Base-by-base conservation (phyloP, 2,113 vertebrate species). In the Xiphorhynchus elegans region DNA sequence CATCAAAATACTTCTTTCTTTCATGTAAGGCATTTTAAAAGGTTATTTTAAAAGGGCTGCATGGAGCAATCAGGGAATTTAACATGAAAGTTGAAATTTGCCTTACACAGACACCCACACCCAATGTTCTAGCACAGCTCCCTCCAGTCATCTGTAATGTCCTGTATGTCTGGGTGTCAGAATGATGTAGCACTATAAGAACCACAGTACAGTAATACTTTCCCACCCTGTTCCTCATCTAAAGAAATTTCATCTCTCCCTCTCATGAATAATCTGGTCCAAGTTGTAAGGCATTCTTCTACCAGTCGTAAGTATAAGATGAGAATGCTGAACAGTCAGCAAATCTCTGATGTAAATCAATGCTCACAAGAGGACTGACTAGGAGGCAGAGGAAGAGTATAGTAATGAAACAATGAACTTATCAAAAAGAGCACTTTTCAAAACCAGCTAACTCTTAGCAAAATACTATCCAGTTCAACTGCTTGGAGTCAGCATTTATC, bases 261-360 rank as follows among this genome's bases (percentile, higher is more conserved):
- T 96, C 74, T 92, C 81, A 88, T 55, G 37, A 97, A 82, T 97
- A 97, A 96, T 95, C 69, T 92, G 77, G 96, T 93, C 78, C 93
- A 95, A 96, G 63, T 52, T 97, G 93, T 46, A 63, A 60, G 64
- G 64, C 72, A 96, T 96, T 96, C 56, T 87, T 97, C 59, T 96
- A 75, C 33, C n/a, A 94, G 44, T 90, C 66, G 50, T 84, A 94
- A 94, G 49, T 72, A 90, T 81, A 94, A 90, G 25, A 37, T 87
- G 35, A 97, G 88, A 97, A 95, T 84, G 69, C 39, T 94, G 91
- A 97, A 90, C 74, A 94, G 81, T 91, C 95, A 96, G 78, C 49
- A 97, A 91, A 96, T 87, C 89, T 97, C 97, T 97, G 63, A 93
- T 97, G 81, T 93, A 97, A 95, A 97, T 96, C 78, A 90, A 19